A percentile compares a stretch with the other conserved stretches of the same genome.
Conservation (phyloP, 2,797 vertebrate species). For the Forpus xanthops region DNA sequence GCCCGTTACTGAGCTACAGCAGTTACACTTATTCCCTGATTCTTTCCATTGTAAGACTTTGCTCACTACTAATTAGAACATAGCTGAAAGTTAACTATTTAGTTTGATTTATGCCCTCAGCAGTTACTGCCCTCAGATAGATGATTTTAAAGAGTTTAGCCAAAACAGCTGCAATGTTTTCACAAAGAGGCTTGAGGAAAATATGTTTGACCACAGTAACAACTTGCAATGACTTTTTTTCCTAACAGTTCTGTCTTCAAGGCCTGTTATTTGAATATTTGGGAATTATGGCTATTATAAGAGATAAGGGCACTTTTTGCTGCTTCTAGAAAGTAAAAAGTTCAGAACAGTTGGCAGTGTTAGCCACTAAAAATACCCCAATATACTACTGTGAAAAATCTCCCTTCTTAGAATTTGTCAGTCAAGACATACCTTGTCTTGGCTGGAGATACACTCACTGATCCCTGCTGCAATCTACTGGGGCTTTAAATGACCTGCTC, state of each 20-base stretch:
- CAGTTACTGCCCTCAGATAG: background rate
- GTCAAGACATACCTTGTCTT: background rate
- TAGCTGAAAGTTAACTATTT: background rate
- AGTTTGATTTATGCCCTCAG: background rate
- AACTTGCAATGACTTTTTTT: background rate
- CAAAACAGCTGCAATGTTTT: background rate
- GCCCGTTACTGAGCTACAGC: background rate
- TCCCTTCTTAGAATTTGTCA: background rate
- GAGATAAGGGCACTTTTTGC: background rate
- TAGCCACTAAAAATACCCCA: background rate
- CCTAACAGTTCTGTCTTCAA: background rate
- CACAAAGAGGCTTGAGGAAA: background rate
- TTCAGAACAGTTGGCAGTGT: background rate
- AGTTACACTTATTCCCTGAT: background rate
- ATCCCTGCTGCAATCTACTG: background rate
- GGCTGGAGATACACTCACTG: background rate
- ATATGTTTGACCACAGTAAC: background rate
- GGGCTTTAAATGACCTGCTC: background rate
- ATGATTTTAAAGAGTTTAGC: background rate
- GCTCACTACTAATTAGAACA: slow-evolving; percentile 31
- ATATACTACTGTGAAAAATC: background rate
- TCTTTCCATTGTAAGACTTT: slow-evolving; percentile 1
- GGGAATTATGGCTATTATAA: background rate
- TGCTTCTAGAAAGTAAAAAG: background rate
- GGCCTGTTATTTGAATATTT: background rate